Evolutionary conservation across 1,140 invertebrate species (phyloP).

Genomic region (Lordiphosa mommai): DNA sequence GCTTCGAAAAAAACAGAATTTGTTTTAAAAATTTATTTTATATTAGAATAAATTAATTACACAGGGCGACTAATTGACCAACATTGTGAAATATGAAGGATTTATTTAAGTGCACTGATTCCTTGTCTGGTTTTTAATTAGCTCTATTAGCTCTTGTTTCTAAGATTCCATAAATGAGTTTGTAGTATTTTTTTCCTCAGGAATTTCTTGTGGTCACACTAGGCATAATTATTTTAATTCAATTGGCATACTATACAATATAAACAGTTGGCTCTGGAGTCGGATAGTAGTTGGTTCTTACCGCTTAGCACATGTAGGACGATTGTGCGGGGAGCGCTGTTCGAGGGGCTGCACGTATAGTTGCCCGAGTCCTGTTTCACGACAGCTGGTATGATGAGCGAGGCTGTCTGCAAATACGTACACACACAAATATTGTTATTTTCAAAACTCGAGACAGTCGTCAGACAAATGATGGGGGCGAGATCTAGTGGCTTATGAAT

Average conservation of each 20-base stretch:
- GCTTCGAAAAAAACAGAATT: no score
- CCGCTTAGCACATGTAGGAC: conserved; percentile 78
- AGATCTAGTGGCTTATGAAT: conserved; percentile 1
- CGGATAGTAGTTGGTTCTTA: conserved; percentile 37
- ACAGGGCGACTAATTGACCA: no score
- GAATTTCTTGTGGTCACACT: no score
- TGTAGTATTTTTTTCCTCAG: no score
- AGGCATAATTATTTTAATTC: no score
- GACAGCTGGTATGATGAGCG: conserved; percentile 78
- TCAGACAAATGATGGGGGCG: conserved; percentile 22
- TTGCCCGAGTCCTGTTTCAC: conserved; percentile 78
- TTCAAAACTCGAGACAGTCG: conserved; percentile 48
- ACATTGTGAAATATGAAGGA: no score
- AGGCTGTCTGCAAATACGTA: conserved; percentile 62
- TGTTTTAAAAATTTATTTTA: no score
- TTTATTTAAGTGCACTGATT: no score
- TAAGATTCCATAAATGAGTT: no score
- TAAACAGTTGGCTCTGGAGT: conserved; percentile 51
- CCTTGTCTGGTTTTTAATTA: no score
- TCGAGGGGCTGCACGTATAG: conserved; percentile 79
- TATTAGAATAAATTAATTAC: no score
- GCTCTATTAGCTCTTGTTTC: no score
- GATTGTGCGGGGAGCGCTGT: conserved; percentile 75
- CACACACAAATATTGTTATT: conserved; percentile 10
- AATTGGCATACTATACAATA: conserved; percentile 55